Base-by-base conservation (phyloP, 2,888 invertebrate species). In the Thelaira solivaga region DNA sequence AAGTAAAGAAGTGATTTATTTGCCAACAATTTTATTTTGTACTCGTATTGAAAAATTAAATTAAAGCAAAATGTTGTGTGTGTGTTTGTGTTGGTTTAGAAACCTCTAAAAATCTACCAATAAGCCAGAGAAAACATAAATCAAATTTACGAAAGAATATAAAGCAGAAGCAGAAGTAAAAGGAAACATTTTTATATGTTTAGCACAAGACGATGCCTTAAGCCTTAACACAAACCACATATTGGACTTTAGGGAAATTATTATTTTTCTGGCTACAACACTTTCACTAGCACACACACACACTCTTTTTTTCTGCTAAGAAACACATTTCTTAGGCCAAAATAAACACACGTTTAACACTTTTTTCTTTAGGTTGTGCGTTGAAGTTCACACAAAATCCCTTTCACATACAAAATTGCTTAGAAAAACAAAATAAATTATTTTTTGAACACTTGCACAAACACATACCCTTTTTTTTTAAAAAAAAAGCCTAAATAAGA, bases 201-300 rank as follows among this genome's bases (percentile, higher is more conserved):
- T 45, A 10, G 36, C 4, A 34, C 22, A 16, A 49, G 22, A 43
- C 39, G 20, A 11, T 13, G 39, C 18, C 39, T n/a, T 13, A 43
- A 41, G 61, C 47, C 65, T 53, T n/a, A 69, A 65, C 45, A 78
- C 69, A 74, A 78, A 78, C 78, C 78, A 74, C 78, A 78, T 78
- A 78, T 78, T 78, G 78, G 78, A 78, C 78, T 74, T 78, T 61
- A 71, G 78, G 78, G 78, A 78, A 78, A 78, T 78, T 78, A 69
- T 41, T 69, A 61, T 45, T 61, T 59, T 59, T 68, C 41, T 61
- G 57, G 61, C 61, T 74, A 45, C 39, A 43, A 18, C 29, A 61
- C 61, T 5, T 49, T 16, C 20, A 43, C 2, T 22, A 26, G 29
- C 16, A n/a, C n/a, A n/a, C n/a, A n/a, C n/a, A n/a, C n/a, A n/a